Conservation (phyloP, 2,888 invertebrate species). For the Drosophila parthenogenetica region DNA sequence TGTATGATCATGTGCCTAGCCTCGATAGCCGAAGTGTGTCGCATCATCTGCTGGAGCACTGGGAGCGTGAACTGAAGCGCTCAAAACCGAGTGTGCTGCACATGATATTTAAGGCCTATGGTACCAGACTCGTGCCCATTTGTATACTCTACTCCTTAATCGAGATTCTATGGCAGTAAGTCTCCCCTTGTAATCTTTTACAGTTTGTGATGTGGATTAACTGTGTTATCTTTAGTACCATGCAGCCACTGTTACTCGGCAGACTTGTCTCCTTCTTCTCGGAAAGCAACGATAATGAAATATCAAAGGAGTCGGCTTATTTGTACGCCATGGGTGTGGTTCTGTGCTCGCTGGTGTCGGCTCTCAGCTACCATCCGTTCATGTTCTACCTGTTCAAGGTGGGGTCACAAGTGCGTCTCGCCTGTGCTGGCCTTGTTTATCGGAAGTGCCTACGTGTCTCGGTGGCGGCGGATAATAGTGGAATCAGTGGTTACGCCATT, state of each 20-base stretch:
- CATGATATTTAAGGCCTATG: conserved; percentile 85
- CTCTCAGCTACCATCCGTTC: conserved; percentile 90
- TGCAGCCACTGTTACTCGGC: conserved; percentile 89
- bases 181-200: too few species aligned
- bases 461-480: conserved; percentile 92
- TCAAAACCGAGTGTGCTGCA: conserved; percentile 84
- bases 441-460: conserved; percentile 90
- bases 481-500: conserved; percentile 91
- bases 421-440: conserved; percentile 90
- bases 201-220: too few species aligned
- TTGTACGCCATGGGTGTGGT: conserved; percentile 89
- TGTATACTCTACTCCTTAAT: conserved; percentile 82
- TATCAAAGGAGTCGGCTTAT: conserved; percentile 87
- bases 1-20: conserved; percentile 78
- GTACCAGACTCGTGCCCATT: conserved; percentile 81
- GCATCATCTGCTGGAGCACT: conserved; percentile 83
- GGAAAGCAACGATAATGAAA: conserved; percentile 85
- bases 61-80: conserved; percentile 84
- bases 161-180: conserved; percentile 83
- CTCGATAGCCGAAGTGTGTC: conserved; percentile 86
- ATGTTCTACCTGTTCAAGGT: conserved; percentile 89
- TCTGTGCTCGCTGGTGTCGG: conserved; percentile 86
- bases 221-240: conserved; percentile 85
- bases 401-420: conserved; percentile 90
- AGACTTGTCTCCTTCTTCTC: conserved; percentile 88